phyloP scores from a whole-genome alignment of 2,797 vertebrate genomes.

The Epinephelus coioides region DNA sequence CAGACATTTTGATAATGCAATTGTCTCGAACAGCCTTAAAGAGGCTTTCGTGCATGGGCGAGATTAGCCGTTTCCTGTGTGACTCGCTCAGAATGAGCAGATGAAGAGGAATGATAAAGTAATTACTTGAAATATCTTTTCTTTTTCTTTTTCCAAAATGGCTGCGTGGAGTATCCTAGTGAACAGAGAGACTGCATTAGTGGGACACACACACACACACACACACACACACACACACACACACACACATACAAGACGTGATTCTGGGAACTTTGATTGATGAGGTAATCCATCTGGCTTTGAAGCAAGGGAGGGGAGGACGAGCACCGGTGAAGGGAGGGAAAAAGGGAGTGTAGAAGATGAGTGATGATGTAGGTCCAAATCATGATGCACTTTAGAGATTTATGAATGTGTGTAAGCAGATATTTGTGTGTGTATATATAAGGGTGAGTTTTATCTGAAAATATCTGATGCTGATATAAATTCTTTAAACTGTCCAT shows the following conservation, averaged over 20 bases:
- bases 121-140: conserved; percentile 35
- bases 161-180: conserved; percentile 44
- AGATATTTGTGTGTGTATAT: not conserved
- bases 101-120: conserved; percentile 46
- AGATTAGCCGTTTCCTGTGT: conserved; percentile 58
- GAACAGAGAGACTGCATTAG: conserved; percentile 51
- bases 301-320: conserved; percentile 60
- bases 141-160: conserved; percentile 47
- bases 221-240: conserved; percentile 49
- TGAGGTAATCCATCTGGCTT: conserved; percentile 82
- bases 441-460: conserved; percentile 17
- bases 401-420: conserved; percentile 43
- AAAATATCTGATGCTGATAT: conserved; percentile 22
- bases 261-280: conserved; percentile 81
- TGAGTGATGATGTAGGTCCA: conserved; percentile 66
- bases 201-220: conserved; percentile 36
- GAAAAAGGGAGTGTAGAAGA: conserved; percentile 54
- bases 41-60: conserved; percentile 31
- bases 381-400: conserved; percentile 60
- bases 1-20: conserved; percentile 33
- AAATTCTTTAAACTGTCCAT: conserved; percentile 1
- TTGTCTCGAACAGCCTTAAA: conserved; percentile 37
- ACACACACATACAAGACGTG: conserved; percentile 47
- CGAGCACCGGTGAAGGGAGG: conserved; percentile 38
- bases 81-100: conserved; percentile 27